Conservation (phyloP, 2,888 invertebrate species). For the Gastracanthus pulcherrimus region DNA sequence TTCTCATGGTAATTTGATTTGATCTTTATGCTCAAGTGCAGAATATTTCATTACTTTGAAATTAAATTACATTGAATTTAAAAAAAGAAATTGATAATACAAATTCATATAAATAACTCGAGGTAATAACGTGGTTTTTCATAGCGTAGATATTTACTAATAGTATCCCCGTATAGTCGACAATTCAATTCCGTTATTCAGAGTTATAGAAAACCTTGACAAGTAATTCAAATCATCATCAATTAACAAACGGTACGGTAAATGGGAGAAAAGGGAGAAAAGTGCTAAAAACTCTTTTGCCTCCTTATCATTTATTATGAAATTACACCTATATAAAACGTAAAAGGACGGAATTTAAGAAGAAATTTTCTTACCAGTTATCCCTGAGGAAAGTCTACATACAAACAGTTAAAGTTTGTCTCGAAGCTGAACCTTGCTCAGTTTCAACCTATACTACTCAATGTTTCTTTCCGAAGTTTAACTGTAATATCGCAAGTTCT, state of each 20-base stretch:
- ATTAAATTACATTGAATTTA: background rate
- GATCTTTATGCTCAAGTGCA: background rate
- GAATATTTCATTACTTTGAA: background rate
- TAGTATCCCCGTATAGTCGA: no score
- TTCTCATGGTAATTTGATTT: background rate
- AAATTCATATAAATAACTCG: background rate
- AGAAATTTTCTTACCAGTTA: slow-evolving; percentile 1
- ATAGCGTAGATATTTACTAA: no score
- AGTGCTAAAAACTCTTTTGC: no score
- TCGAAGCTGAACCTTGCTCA: background rate
- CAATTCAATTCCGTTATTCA: background rate
- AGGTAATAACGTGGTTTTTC: no score
- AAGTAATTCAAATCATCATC: background rate
- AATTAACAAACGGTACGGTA: no score
- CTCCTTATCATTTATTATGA: no score
- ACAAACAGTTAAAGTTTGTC: slow-evolving; percentile 5
- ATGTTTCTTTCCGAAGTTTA: slow-evolving; percentile 18
- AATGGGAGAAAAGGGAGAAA: no score
- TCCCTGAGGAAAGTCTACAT: background rate
- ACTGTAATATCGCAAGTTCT: slow-evolving; percentile 24
- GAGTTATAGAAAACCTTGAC: background rate
- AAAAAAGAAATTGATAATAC: background rate
- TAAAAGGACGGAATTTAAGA: background rate
- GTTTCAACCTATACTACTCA: background rate
- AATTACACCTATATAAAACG: no score